Base-by-base conservation (phyloP, 2,113 vertebrate species). In the Corythornis vintsioides region DNA sequence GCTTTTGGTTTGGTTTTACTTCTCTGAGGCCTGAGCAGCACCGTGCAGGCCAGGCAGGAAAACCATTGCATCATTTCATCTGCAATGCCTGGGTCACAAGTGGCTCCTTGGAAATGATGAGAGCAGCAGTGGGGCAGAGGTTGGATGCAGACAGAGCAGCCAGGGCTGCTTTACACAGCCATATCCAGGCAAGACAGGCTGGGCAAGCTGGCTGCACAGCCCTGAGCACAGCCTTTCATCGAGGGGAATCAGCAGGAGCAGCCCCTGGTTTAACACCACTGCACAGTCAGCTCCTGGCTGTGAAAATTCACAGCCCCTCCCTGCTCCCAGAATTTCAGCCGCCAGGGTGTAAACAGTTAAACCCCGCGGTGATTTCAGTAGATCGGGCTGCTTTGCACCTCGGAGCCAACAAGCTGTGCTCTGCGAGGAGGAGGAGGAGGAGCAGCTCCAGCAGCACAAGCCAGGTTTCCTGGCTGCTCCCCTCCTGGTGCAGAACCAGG, bases 61-160 rank as follows among this genome's bases (percentile, higher is more conserved):
- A 74, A 95, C 29, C 57, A 56, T 6, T 13, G 70, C 50, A n/a
- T 26, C 0, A 1, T n/a, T 87, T 79, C 56, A 47, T 70, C 67
- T 72, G 67, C 93, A 86, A 53, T 40, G 53, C 42, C 42, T 45
- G 5, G 63, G 38, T 66, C 84, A 53, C 78, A 57, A 72, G 75
- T 89, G 55, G 87, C 45, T 13, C 71, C 89, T 52, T 48, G 87
- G 4, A 79, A 69, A 79, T 31, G 72, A 89, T 10, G n/a, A 82
- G 43, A 25, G 33, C 13, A 4, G 69, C 74, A 42, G 12, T 1
- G 2, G 2, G 47, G 87, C 86, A 87, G 87, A 38, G 35, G 56
- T 52, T 8, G 28, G 63, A 33, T 40, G 9, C 82, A 67, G 93
- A n/a, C 56, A 84, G 83, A 5, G 1, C 87, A 73, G 65, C 67